Conservation (phyloP, 1,140 invertebrate genomes). For the Proctacanthus coquilletti region DNA sequence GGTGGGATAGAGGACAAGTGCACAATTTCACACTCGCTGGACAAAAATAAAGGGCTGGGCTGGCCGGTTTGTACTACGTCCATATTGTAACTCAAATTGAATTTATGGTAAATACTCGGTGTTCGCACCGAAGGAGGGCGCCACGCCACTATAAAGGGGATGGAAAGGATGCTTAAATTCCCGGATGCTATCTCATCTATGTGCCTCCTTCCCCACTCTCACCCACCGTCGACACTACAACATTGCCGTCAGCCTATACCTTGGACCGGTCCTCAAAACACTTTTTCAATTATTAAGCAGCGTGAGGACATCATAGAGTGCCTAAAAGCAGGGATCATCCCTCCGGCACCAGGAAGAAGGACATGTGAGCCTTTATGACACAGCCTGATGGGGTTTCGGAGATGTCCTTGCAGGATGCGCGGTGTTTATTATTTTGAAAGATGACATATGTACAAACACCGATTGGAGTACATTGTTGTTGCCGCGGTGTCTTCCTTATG, state of each 20-base stretch:
- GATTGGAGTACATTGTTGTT: background rate
- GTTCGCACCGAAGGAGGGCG: background rate
- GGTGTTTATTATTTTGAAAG: conserved; percentile 1
- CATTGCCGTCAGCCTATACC: background rate
- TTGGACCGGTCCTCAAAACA: background rate
- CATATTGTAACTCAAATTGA: conserved; percentile 1
- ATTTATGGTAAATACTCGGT: conserved; percentile 1
- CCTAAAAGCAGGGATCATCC: no score
- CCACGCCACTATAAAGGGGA: background rate
- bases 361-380: no score
- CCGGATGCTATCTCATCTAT: no score
- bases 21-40: background rate
- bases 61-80: background rate
- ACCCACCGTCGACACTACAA: no score
- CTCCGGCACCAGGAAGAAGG: no score
- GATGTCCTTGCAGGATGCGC: background rate
- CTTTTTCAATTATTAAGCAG: background rate
- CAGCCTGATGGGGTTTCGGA: no score
- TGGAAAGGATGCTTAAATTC: background rate
- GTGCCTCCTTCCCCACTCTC: no score
- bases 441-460: background rate
- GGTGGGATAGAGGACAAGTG: background rate
- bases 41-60: background rate
- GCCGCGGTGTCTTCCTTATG: background rate
- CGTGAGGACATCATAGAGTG: no score